A percentile compares a stretch with the other conserved stretches of the same genome.
phyloP scores from a whole-genome alignment of 2,888 invertebrate genomes.

The Eilema depressum region DNA sequence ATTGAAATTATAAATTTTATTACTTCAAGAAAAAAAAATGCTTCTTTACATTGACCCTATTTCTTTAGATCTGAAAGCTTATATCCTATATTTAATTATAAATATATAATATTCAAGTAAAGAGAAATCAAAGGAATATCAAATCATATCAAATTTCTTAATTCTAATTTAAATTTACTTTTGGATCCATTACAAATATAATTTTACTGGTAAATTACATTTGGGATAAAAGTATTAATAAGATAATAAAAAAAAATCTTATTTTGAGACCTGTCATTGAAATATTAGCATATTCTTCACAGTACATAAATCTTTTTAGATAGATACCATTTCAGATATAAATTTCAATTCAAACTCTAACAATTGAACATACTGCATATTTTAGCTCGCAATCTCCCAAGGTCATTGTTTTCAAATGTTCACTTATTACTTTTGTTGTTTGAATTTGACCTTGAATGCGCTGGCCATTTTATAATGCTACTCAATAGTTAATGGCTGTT shows the following conservation, averaged over 20 bases:
- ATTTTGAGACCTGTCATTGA: background rate
- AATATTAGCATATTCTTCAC: background rate
- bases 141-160: background rate
- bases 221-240: background rate
- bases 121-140: background rate
- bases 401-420: background rate
- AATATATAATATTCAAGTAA: constrained; percentile 9
- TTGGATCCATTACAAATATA: background rate
- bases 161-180: background rate
- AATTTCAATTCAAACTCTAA: background rate
- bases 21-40: background rate
- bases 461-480: background rate
- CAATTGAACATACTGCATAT: background rate
- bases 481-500: background rate
- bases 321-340: background rate
- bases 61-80: background rate
- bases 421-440: background rate
- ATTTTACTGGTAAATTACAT: background rate
- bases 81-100: background rate
- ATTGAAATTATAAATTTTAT: background rate
- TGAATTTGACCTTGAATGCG: background rate
- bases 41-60: background rate
- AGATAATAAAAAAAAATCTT: no score
- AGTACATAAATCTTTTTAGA: background rate
- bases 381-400: background rate